These are phyloP conservation scores for Himalopsyche anomala DNA, from an alignment of 2,888 invertebrate genomes.

Conservation along the genomic window DNA sequence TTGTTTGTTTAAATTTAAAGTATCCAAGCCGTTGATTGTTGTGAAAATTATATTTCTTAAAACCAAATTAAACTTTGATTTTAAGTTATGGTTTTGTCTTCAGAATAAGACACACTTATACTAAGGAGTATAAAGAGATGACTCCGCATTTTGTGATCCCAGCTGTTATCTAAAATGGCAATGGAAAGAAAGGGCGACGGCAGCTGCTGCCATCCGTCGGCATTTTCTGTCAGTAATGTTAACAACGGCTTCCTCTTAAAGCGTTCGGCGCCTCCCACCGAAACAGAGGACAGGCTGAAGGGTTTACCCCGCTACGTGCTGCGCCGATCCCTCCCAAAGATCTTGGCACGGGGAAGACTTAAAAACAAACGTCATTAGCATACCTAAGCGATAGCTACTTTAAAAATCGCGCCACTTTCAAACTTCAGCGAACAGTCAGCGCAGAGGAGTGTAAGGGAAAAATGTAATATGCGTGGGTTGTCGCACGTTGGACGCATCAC, in stretches of 20 bases:
- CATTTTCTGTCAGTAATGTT: constrained; percentile 62
- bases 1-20: no score
- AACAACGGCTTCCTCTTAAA: constrained; percentile 46
- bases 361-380: constrained; percentile 63
- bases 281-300: constrained; percentile 23
- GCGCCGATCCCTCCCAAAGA: constrained; percentile 5
- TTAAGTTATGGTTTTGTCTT: no score
- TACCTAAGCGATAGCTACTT: constrained; percentile 58
- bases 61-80: no score
- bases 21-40: no score
- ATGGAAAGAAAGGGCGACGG: constrained; percentile 46
- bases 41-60: no score
- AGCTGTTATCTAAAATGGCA: constrained; percentile 50
- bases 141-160: constrained; percentile 55
- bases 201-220: constrained; percentile 61
- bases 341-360: constrained; percentile 34
- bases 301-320: constrained; percentile 43
- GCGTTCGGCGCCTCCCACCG: constrained; percentile 28
- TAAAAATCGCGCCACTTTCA: constrained; percentile 56
- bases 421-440: constrained; percentile 45
- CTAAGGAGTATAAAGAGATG: constrained; percentile 49
- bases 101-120: no score
- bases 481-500: constrained; percentile 45
- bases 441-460: constrained; percentile 25
- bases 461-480: constrained; percentile 52